Evolutionary conservation across 1,140 invertebrate genomes (phyloP).

Genomic region (Trichonephila clavata): DNA sequence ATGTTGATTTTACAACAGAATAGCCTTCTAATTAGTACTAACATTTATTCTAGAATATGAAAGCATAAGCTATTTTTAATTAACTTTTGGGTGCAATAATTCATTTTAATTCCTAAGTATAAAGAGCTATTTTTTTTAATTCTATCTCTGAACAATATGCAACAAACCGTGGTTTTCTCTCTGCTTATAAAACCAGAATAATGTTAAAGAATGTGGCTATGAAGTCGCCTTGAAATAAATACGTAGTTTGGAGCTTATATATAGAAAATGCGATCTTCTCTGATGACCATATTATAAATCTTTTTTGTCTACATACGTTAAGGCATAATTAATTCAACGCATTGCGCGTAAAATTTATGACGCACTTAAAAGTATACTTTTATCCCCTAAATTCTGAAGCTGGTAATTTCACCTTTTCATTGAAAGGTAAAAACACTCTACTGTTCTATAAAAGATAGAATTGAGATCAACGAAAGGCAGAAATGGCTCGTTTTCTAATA

Average conservation of each 20-base stretch:
- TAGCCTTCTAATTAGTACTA: slow-evolving; percentile 29
- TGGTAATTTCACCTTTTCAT: slow-evolving; percentile 29
- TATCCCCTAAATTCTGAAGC: slow-evolving; percentile 6
- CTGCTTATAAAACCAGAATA: slow-evolving; percentile 7
- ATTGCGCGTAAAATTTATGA: slow-evolving; percentile 54
- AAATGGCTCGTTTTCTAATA: not conserved
- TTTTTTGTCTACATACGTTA: slow-evolving; percentile 40
- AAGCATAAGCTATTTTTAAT: slow-evolving; percentile 43
- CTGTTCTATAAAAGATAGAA: not conserved
- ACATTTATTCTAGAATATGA: slow-evolving; percentile 30
- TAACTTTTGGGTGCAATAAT: slow-evolving; percentile 18
- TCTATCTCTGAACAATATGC: not conserved
- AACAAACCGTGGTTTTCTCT: not conserved
- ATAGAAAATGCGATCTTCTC: slow-evolving; percentile 30
- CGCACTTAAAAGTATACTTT: slow-evolving; percentile 67
- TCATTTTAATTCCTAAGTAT: not conserved
- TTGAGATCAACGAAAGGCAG: not conserved
- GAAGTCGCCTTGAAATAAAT: slow-evolving; percentile 47
- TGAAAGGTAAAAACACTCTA: not conserved
- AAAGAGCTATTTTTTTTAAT: not conserved
- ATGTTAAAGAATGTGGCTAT: not conserved
- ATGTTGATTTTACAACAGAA: slow-evolving; percentile 41
- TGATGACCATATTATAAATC: slow-evolving; percentile 63
- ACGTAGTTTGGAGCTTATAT: slow-evolving; percentile 40
- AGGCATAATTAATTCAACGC: slow-evolving; percentile 65